Evolutionary conservation across 2,113 vertebrate species (phyloP).

Genomic region (Mungos mungo): DNA sequence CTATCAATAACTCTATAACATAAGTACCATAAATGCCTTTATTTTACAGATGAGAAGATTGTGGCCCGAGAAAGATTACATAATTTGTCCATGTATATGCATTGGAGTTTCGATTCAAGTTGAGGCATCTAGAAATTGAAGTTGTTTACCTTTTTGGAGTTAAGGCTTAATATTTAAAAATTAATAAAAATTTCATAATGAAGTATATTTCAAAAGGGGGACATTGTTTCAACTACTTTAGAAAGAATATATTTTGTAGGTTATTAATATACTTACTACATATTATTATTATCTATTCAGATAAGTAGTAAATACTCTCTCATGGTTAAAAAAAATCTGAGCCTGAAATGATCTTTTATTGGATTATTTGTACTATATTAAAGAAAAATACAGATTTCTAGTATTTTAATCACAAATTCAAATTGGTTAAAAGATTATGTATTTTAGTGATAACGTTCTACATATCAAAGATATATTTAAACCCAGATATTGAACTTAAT

Average conservation of each 20-base stretch:
- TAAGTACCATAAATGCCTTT: neutral
- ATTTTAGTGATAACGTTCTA: neutral
- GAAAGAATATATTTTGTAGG: neutral
- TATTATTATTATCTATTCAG: neutral
- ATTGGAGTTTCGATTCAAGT: neutral
- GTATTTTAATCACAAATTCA: neutral
- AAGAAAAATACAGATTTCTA: constrained; percentile 5
- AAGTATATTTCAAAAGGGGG: neutral
- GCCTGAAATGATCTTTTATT: neutral
- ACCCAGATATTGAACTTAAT: neutral
- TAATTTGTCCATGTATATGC: neutral
- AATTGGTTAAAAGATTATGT: neutral
- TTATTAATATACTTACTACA: neutral
- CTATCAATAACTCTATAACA: neutral
- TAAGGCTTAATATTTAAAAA: neutral
- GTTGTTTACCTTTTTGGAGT: neutral
- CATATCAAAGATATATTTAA: neutral
- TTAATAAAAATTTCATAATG: neutral
- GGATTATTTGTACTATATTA: neutral
- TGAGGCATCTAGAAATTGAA: neutral
- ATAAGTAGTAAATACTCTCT: neutral
- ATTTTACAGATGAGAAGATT: neutral
- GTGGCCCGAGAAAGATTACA: neutral
- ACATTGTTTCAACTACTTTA: neutral
- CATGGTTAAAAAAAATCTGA: neutral